These are phyloP conservation scores for Drosophila sucinea DNA, from an alignment of 1,140 invertebrate genomes.

Conservation along the genomic window DNA sequence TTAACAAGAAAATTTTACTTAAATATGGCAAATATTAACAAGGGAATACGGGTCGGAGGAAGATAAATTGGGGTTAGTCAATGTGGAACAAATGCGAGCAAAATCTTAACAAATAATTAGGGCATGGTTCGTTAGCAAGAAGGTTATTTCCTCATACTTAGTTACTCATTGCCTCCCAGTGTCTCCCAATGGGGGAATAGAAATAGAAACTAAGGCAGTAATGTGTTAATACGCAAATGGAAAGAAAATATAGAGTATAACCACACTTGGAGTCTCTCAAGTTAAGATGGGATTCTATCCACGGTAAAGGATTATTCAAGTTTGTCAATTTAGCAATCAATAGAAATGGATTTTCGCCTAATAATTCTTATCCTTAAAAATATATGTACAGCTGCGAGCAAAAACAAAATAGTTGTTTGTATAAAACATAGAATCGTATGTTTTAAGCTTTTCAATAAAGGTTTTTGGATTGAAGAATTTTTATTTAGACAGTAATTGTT, in stretches of 20 bases:
- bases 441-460: too few species aligned
- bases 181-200: neutral
- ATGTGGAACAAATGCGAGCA: conserved; percentile 31
- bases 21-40: conserved; percentile 53
- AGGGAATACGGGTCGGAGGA: conserved; percentile 17
- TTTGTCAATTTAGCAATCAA: too few species aligned
- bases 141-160: neutral
- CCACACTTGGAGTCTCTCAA: too few species aligned
- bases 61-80: conserved; percentile 37
- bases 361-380: too few species aligned
- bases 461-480: too few species aligned
- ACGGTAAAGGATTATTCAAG: too few species aligned
- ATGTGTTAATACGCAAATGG: neutral
- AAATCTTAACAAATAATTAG: conserved; percentile 9
- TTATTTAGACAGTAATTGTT: too few species aligned
- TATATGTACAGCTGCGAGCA: too few species aligned
- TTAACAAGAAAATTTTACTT: conserved; percentile 42
- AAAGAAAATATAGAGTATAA: neutral
- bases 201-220: neutral
- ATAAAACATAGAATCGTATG: too few species aligned
- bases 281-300: too few species aligned
- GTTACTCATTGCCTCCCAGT: neutral
- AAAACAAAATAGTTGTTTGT: too few species aligned
- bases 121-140: conserved; percentile 17
- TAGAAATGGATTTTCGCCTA: too few species aligned